Conservation (phyloP, 2,888 invertebrate genomes). For the Monopis laevigella region DNA sequence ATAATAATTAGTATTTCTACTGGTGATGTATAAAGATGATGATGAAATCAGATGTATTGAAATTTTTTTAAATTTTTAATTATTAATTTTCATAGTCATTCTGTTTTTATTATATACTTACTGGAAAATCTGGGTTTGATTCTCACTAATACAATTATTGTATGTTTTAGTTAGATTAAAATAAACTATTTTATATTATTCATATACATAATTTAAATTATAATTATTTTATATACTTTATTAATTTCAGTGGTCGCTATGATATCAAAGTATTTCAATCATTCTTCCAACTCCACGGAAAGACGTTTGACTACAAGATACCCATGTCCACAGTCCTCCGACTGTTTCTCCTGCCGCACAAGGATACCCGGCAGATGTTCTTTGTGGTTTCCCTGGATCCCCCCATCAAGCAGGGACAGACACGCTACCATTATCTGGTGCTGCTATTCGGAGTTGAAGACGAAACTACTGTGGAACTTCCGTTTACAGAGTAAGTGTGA, state of each 20-base stretch:
- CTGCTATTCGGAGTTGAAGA: constrained; percentile 95
- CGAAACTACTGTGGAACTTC: constrained; percentile 89
- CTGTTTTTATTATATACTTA: no score
- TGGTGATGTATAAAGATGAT: no score
- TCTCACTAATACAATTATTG: no score
- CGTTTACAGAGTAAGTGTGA: constrained; percentile 87
- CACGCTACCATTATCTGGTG: constrained; percentile 96
- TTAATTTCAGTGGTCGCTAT: constrained; percentile 90
- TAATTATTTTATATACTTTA: no score
- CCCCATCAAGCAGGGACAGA: constrained; percentile 99
- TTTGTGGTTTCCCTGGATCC: constrained; percentile 98
- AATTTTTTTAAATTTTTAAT: no score
- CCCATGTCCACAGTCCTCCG: constrained; percentile 96
- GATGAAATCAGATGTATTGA: no score
- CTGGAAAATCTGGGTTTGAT: no score
- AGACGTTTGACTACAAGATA: constrained; percentile 99
- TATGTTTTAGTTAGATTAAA: no score
- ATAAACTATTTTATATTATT: no score
- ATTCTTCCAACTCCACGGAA: constrained; percentile 79
- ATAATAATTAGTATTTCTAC: neutral
- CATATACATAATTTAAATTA: no score
- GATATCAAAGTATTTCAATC: constrained; percentile 93
- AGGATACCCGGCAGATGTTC: constrained; percentile 97
- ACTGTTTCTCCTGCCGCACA: constrained; percentile 94
- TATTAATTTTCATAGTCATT: no score